Conservation (phyloP, 2,888 invertebrate genomes). For the Piscicola geometra region DNA sequence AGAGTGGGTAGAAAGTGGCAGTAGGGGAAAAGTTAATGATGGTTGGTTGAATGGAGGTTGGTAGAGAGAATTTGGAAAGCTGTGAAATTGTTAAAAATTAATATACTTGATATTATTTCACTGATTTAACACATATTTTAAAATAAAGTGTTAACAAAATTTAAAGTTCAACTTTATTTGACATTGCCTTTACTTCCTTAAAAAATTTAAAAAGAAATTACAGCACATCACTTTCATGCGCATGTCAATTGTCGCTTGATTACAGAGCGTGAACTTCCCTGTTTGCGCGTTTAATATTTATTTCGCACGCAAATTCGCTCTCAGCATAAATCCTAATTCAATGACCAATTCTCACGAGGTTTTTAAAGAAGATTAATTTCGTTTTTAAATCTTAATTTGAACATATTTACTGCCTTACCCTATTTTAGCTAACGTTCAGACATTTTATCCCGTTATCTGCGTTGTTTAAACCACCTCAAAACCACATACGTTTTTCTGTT, state of each 20-base stretch:
- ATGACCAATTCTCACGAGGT: conserved; percentile 10
- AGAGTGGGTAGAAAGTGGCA: too few species aligned
- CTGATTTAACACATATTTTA: too few species aligned
- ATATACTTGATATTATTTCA: too few species aligned
- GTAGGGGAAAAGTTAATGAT: too few species aligned
- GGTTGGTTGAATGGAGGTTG: too few species aligned
- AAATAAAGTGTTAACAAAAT: too few species aligned
- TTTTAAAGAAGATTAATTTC: not conserved
- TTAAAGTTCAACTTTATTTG: too few species aligned
- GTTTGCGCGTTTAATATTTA: not conserved
- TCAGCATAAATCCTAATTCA: not conserved
- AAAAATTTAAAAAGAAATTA: too few species aligned
- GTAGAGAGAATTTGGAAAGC: too few species aligned
- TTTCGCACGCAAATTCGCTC: not conserved
- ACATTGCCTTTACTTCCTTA: too few species aligned
- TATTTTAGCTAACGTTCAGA: conserved; percentile 14
- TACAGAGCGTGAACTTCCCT: conserved; percentile 6
- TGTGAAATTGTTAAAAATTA: too few species aligned
- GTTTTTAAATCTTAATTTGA: not conserved
- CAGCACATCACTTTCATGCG: not conserved
- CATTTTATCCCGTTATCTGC: conserved; percentile 4
- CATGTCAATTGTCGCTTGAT: conserved; percentile 15
- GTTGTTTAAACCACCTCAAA: not conserved
- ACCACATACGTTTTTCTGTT: not conserved
- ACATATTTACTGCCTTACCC: not conserved